phyloP scores from a whole-genome alignment of 2,113 vertebrate genomes.

The Odobenus rosmarus region DNA sequence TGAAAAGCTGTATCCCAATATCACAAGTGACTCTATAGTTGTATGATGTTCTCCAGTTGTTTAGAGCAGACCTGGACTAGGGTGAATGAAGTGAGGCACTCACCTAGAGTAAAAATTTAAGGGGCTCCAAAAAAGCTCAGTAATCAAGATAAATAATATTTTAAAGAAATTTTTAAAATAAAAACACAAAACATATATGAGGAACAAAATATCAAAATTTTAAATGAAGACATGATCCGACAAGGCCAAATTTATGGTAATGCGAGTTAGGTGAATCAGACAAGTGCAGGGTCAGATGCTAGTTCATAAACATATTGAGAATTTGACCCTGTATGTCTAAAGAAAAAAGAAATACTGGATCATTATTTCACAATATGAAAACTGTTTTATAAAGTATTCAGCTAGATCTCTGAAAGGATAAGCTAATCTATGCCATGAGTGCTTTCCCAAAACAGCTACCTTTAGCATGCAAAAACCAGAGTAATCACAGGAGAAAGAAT shows the following conservation, averaged over 20 bases:
- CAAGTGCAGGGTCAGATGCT: neutral
- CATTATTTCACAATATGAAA: constrained; percentile 21
- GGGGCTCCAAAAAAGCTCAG: neutral
- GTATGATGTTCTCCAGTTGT: neutral
- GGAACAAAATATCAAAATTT: neutral
- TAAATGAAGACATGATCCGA: neutral
- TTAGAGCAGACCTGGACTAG: neutral
- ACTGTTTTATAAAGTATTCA: constrained; percentile 18
- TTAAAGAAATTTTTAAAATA: neutral
- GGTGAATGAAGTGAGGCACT: neutral
- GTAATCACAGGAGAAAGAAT: neutral
- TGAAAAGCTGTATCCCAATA: neutral
- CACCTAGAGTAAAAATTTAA: neutral
- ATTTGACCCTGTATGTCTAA: neutral
- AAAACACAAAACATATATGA: neutral
- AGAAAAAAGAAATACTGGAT: neutral
- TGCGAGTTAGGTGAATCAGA: neutral
- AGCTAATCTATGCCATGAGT: neutral
- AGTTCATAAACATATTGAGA: neutral
- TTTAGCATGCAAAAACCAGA: neutral
- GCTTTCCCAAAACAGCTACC: neutral
- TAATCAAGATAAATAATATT: constrained; percentile 21
- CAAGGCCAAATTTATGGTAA: neutral
- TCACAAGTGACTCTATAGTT: neutral
- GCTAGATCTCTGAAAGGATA: neutral